Conservation (phyloP, 2,797 vertebrate genomes). For the Phalloptychus januarius region DNA sequence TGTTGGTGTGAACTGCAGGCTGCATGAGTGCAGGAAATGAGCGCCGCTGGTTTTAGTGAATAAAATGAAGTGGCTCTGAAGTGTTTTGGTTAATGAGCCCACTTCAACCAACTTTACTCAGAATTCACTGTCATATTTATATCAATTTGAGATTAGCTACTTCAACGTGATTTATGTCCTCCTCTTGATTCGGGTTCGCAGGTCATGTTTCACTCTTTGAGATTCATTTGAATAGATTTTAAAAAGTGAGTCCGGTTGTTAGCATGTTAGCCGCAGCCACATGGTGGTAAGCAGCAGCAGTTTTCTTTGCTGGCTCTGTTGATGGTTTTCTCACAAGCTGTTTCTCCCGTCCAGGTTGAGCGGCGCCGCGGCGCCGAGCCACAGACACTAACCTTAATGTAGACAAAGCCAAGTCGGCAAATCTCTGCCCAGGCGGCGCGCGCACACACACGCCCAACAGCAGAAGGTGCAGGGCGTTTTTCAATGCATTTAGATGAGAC, state of each 20-base stretch:
- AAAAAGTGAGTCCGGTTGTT: constrained; percentile 34
- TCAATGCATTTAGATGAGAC: constrained; percentile 90
- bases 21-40: constrained; percentile 43
- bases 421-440: constrained; percentile 72
- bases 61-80: constrained; percentile 68
- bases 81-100: constrained; percentile 75
- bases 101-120: constrained; percentile 64
- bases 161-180: constrained; percentile 42
- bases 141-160: constrained; percentile 59
- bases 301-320: constrained; percentile 47
- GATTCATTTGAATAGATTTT: constrained; percentile 50
- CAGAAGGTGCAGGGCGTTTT: constrained; percentile 78
- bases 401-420: constrained; percentile 83
- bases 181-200: constrained; percentile 45
- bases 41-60: constrained; percentile 62
- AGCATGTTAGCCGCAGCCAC: constrained; percentile 28
- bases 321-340: constrained; percentile 42
- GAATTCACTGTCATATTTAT: constrained; percentile 57
- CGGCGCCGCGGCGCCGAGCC: constrained; percentile 63
- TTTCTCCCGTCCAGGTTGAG: constrained; percentile 61
- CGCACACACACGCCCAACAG: constrained; percentile 63
- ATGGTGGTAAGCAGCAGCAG: constrained; percentile 28
- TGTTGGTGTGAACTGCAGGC: constrained; percentile 59
- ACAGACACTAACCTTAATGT: constrained; percentile 80
- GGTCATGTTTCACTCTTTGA: constrained; percentile 26